Base-by-base conservation (phyloP, 2,888 invertebrate genomes). In the Linnaemya vulpina region DNA sequence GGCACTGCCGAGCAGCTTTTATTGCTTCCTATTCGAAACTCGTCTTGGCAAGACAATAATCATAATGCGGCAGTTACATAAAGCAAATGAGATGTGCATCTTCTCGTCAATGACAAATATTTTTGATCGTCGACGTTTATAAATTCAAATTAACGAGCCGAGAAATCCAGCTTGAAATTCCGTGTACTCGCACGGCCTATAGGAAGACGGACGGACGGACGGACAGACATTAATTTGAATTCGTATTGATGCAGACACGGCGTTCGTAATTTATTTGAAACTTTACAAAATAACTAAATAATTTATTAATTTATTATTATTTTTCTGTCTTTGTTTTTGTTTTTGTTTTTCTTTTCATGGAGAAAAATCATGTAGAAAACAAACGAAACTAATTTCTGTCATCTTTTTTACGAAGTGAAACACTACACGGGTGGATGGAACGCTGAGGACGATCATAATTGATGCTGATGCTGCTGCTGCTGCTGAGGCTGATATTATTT, bases 251-350 rank as follows among this genome's bases (percentile, higher is more conserved):
- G 35, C 38, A 63, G 51, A 65, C n/a, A n/a, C 63, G 35, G n/a
- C 71, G 67, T 79, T 63, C 58, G 49, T 46, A 79, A 73, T 25
- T 22, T 60, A 77, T 38, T 58, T 22, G 11, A 13, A 20, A 35
- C 17, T 68, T 40, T 82, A 82, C 68, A 75, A 76, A 82, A 82
- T 62, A 63, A 51, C 68, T 68, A 43, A 38, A 63, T 84, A 84
- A 84, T 84, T 84, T 84, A 84, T 84, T 40, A 51, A 67, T 76
- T 67, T 76, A 75, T 84, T 71, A 68, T 70, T 30, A 40, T 70
- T 43, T 43, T 46, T 11, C 53, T 60, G 13, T 20, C 58, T 25
- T 17, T n/a, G 22, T 49, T 10, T n/a, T 43, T 35, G 20, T 20
- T 51, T 40, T 11, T 40, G n/a, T n/a, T n/a, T n/a, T n/a, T n/a